A percentile compares a stretch with the other conserved stretches of the same genome.
Evolutionary conservation across 2,888 invertebrate genomes (phyloP).

Genomic region (Zygothrica quintamaculata): DNA sequence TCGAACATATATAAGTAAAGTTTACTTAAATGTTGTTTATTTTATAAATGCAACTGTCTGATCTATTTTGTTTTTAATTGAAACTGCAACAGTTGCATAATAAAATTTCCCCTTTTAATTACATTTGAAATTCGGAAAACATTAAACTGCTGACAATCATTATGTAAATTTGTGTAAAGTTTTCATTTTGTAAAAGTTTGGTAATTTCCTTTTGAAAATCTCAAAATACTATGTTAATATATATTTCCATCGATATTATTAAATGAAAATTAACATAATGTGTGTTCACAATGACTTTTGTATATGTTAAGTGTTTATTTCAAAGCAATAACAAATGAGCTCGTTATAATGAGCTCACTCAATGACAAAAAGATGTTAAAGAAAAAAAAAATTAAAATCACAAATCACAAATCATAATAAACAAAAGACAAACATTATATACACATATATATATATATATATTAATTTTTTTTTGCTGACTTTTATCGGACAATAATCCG

Average conservation of each 20-base stretch:
- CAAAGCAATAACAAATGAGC: slow-evolving; percentile 10
- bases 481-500: slow-evolving; percentile 43
- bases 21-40: too few relatives aligned
- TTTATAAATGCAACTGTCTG: too few relatives aligned
- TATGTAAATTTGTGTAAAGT: slow-evolving; percentile 10
- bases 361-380: slow-evolving; percentile 42
- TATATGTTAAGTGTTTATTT: slow-evolving; percentile 28
- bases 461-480: slow-evolving; percentile 11
- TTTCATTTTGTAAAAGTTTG: not conserved
- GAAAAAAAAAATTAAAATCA: slow-evolving; percentile 30
- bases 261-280: slow-evolving; percentile 34
- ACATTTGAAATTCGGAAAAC: not conserved
- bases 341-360: slow-evolving; percentile 27
- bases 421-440: slow-evolving; percentile 33
- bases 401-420: slow-evolving; percentile 39
- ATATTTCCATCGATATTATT: slow-evolving; percentile 18
- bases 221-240: slow-evolving; percentile 18
- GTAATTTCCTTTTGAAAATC: not conserved
- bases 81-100: not conserved
- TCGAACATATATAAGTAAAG: too few relatives aligned
- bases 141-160: not conserved
- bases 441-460: too few relatives aligned
- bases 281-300: slow-evolving; percentile 51
- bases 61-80: too few relatives aligned
- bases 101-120: not conserved